Percentiles rank a stretch among this genome's conserved stretches.
Conservation (phyloP, 2,888 invertebrate genomes). For the Syrista parreyssii region DNA sequence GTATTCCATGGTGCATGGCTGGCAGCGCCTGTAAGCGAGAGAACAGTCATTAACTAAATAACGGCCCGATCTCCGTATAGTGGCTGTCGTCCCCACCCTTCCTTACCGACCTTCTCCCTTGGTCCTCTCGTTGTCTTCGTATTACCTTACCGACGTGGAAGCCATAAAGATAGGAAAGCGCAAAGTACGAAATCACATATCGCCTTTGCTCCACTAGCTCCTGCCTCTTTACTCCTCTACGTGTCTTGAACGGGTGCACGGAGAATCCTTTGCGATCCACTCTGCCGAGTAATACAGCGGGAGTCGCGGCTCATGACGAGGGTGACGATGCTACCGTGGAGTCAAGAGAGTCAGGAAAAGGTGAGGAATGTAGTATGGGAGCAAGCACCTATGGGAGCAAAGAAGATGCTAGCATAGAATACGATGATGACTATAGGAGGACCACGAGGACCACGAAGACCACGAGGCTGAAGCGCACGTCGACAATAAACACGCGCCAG, state of each 20-base stretch:
- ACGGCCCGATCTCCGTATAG: constrained; percentile 53
- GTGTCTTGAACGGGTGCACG: background rate
- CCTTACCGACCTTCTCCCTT: background rate
- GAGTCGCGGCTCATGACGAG: background rate
- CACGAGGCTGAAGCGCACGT: constrained; percentile 39
- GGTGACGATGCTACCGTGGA: background rate
- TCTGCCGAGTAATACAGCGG: background rate
- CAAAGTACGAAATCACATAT: constrained; percentile 10
- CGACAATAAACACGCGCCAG: constrained; percentile 61
- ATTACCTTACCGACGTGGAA: background rate
- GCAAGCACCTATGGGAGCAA: constrained; percentile 9
- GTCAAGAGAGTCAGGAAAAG: constrained; percentile 2
- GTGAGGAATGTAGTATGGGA: constrained; percentile 10
- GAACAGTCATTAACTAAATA: constrained; percentile 67
- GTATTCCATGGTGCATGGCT: constrained; percentile 58
- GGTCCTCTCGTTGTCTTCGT: background rate
- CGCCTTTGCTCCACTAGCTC: background rate
- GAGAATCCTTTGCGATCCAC: background rate
- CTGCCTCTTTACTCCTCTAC: constrained; percentile 1
- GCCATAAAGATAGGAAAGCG: background rate
- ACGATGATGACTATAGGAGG: constrained; percentile 8
- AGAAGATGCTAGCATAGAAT: background rate
- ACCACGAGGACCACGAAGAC: constrained; percentile 11
- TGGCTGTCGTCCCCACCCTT: background rate
- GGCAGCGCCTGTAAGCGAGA: constrained; percentile 56